Percentiles rank a stretch among this genome's conserved stretches.
These are phyloP conservation scores for Oostethus manadensis DNA, from an alignment of 2,113 vertebrate genomes.

Conservation along the genomic window DNA sequence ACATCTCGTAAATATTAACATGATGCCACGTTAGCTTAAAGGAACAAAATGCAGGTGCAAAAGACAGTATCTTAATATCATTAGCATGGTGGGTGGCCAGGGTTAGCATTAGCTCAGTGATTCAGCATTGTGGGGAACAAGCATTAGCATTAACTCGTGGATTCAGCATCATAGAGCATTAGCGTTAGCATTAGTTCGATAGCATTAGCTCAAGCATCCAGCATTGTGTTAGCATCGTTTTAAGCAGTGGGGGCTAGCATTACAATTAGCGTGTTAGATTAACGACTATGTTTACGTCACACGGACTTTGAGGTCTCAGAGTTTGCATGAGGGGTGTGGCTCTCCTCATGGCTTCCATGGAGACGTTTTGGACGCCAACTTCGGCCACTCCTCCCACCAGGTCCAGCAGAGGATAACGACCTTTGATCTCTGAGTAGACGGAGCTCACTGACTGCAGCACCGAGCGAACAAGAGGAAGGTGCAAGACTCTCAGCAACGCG, in stretches of 20 bases:
- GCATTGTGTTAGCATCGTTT: not conserved
- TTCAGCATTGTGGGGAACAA: not conserved
- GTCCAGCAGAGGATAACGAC: constrained; percentile 57
- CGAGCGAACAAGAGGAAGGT: constrained; percentile 65
- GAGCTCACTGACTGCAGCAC: constrained; percentile 45
- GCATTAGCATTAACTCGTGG: not conserved
- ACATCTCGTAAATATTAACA: not conserved
- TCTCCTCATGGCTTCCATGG: constrained; percentile 37
- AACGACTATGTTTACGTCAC: too few relatives aligned
- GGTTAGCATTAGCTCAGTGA: not conserved
- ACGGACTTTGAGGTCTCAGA: constrained; percentile 67
- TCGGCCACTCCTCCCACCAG: constrained; percentile 60
- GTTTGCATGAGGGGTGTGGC: constrained; percentile 61
- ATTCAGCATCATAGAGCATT: not conserved
- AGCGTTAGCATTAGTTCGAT: not conserved
- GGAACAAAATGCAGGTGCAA: too few relatives aligned
- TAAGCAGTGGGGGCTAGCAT: not conserved
- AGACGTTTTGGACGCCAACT: constrained; percentile 44
- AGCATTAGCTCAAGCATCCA: not conserved
- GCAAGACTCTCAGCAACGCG: constrained; percentile 38
- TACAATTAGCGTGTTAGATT: not conserved
- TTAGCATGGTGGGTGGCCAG: not conserved
- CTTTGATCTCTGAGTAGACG: constrained; percentile 50
- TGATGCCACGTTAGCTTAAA: not conserved
- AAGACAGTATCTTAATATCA: not conserved